These are phyloP conservation scores for Homarus americanus DNA, from an alignment of 1,140 invertebrate genomes.

Conservation along the genomic window DNA sequence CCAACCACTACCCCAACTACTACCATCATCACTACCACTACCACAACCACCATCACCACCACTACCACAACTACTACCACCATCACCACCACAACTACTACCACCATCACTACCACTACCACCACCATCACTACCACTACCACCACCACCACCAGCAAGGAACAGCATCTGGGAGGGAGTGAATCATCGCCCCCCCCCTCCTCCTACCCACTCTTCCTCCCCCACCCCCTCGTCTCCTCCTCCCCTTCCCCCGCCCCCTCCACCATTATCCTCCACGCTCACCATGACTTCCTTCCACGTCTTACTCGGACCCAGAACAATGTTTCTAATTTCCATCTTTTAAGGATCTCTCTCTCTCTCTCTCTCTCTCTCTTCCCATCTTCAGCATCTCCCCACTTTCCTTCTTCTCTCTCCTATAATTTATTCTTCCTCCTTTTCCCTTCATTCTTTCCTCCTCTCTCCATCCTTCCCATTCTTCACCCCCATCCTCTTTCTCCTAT, in stretches of 20 bases:
- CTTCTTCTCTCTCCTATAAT: not conserved
- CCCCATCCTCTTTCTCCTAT: not conserved
- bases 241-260: not conserved
- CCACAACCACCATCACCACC: conserved; percentile 6
- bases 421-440: not conserved
- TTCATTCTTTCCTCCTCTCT: not conserved
- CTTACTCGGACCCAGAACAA: conserved; percentile 26
- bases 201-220: too few species aligned
- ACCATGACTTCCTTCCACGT: conserved; percentile 2
- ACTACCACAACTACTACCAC: not conserved
- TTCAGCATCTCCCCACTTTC: not conserved
- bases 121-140: not conserved
- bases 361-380: not conserved
- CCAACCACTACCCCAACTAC: too few species aligned
- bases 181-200: not conserved
- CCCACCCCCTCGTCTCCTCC: too few species aligned
- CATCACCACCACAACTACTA: not conserved
- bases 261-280: conserved; percentile 2
- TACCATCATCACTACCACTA: not conserved
- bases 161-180: not conserved
- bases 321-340: conserved; percentile 46
- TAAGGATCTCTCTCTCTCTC: not conserved
- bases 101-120: too few species aligned
- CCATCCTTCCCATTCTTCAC: not conserved
- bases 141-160: not conserved